Percentiles rank a stretch among this genome's conserved stretches.
Evolutionary conservation across 2,113 vertebrate species (phyloP).

Genomic region (Climacteris rufus): DNA sequence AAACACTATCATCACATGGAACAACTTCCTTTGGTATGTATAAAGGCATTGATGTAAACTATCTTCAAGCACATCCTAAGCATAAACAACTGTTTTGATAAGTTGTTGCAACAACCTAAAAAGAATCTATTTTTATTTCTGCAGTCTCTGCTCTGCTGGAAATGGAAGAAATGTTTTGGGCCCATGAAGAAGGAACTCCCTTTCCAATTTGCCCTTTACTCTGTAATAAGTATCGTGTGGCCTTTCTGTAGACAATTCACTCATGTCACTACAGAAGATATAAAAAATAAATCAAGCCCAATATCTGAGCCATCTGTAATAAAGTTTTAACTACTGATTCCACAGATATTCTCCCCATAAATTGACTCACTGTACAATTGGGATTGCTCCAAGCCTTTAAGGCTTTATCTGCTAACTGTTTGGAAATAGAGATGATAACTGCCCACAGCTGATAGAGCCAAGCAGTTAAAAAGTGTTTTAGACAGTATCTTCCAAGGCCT

Average conservation of each 20-base stretch:
- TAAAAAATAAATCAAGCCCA: constrained; percentile 39
- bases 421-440: constrained; percentile 24
- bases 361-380: background rate
- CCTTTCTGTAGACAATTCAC: constrained; percentile 13
- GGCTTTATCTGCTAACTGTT: background rate
- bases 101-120: background rate
- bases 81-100: background rate
- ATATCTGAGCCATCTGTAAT: constrained; percentile 28
- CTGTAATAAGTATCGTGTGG: background rate
- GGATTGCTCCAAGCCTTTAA: constrained; percentile 30
- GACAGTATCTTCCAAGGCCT: background rate
- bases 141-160: background rate
- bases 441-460: background rate
- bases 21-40: background rate
- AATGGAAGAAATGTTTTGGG: background rate
- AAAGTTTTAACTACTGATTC: constrained; percentile 45
- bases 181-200: background rate
- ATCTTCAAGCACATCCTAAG: background rate
- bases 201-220: background rate
- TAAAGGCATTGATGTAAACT: background rate
- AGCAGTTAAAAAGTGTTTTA: constrained; percentile 30
- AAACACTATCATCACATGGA: background rate
- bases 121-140: background rate
- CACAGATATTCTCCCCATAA: constrained; percentile 33
- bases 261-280: constrained; percentile 6